These are phyloP conservation scores for Dryocosmus kuriphilus DNA, from an alignment of 2,888 invertebrate species.

Conservation along the genomic window DNA sequence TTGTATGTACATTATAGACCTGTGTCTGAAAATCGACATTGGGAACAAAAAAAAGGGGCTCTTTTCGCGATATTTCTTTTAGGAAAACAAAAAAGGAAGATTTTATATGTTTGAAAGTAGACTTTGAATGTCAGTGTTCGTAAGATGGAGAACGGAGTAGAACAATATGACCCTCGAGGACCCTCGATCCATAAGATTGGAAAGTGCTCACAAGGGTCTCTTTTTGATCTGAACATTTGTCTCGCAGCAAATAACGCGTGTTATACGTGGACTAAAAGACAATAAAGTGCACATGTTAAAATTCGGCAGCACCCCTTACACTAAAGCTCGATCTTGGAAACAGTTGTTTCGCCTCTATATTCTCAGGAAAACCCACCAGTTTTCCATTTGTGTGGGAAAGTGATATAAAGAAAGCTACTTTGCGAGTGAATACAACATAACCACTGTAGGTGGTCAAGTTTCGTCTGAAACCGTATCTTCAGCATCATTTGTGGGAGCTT, in stretches of 20 bases:
- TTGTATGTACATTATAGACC: too few relatives aligned
- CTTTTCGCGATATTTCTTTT: conserved; percentile 1
- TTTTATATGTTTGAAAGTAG: conserved; percentile 7
- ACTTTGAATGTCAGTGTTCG: background rate
- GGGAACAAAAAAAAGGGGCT: background rate
- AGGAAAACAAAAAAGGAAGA: background rate
- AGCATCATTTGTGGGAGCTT: background rate
- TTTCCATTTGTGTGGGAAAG: conserved; percentile 61
- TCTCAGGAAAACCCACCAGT: conserved; percentile 49
- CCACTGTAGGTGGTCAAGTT: background rate
- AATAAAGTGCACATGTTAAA: conserved; percentile 70
- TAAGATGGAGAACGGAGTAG: conserved; percentile 26
- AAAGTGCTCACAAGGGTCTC: conserved; percentile 44
- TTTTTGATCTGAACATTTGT: conserved; percentile 66
- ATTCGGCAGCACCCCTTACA: conserved; percentile 51
- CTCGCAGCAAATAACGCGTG: conserved; percentile 70
- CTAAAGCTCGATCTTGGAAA: conserved; percentile 38
- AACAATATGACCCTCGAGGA: conserved; percentile 47
- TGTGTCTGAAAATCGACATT: background rate
- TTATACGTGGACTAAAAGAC: conserved; percentile 68
- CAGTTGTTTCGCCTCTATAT: conserved; percentile 58
- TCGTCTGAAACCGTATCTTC: conserved; percentile 2
- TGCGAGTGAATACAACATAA: conserved; percentile 2
- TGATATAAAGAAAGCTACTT: conserved; percentile 53
- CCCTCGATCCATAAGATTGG: conserved; percentile 48